Evolutionary conservation across 1,140 invertebrate species (phyloP), one percentile per base, ranked within the genome.

Genomic region (Thereuonema tuberculata): DNA sequence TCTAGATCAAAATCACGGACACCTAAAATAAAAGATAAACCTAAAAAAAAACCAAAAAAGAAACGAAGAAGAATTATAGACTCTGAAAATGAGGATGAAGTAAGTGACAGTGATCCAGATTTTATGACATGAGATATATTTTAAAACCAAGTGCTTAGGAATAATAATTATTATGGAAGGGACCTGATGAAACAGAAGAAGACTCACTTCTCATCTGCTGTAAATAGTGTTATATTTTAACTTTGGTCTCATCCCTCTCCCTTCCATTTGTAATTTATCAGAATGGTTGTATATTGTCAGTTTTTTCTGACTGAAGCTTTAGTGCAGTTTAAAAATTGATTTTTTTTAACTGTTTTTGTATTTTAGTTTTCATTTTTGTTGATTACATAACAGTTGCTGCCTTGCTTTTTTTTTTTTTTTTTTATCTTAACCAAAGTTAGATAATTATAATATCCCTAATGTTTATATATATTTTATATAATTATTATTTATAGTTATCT

Each of bases 101-200:
- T 83, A 64, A 81, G 81, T 63, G 81, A 75, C 66, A 84, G 82
- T 74, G 83, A 86, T 72, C 83, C 83, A 56, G 83, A 85, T 71
- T 85, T 80, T 55, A 59, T 61, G 23, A 62, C 62, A 61, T 67
- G 64, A 43, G 12, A 29, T 56, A 43, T 25, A 52, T 15, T 15
- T 43, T 43, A 43, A 43, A 43, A n/a, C n/a, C 9, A 43, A 43
- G 9, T 12, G 9, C n/a, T 9, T n/a, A 43, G n/a, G n/a, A 9
- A 12, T 43, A n/a, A 43, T n/a, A 43, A 43, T 43, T 43, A 43
- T 9, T 43, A n/a, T 12, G n/a, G 37, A 43, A 43, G n/a, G n/a
- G 37, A 12, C n/a, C 9, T 43, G 37, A 43, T 43, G 37, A 12
- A n/a, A 43, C 9, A 43, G n/a, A 43, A n/a, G 37, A 43, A 43